These are phyloP conservation scores for Sceliomorpha sp. DNA, from an alignment of 2,888 invertebrate species.

Conservation along the genomic window DNA sequence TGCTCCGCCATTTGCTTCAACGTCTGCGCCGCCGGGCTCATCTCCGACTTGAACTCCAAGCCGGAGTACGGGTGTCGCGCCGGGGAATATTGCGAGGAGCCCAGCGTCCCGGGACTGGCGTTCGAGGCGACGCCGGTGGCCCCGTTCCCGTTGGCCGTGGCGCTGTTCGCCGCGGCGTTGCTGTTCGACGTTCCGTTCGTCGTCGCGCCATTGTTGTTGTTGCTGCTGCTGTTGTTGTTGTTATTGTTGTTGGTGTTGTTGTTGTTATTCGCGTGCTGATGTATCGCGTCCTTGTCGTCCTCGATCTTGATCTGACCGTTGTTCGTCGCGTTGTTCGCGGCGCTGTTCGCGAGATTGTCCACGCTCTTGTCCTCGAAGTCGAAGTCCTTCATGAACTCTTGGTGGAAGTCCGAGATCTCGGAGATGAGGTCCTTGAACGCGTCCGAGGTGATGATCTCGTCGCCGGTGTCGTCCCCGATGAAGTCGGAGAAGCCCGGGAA, in stretches of 20 bases:
- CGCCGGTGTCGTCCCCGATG: constrained; percentile 91
- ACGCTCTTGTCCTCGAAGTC: constrained; percentile 85
- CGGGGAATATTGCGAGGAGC: constrained; percentile 81
- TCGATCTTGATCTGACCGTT: constrained; percentile 77
- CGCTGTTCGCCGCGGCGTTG: constrained; percentile 69
- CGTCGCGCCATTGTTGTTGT: constrained; percentile 73
- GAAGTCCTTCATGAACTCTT: constrained; percentile 90
- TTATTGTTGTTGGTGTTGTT: constrained; percentile 40
- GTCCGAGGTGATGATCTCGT: constrained; percentile 87
- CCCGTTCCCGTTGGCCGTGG: constrained; percentile 62
- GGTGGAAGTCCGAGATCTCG: constrained; percentile 90
- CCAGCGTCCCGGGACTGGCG: constrained; percentile 77
- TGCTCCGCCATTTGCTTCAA: constrained; percentile 98
- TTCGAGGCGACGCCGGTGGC: constrained; percentile 61
- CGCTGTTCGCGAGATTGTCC: constrained; percentile 61
- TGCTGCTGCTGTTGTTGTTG: constrained; percentile 51
- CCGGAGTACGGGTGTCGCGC: constrained; percentile 81
- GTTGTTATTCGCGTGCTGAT: constrained; percentile 65
- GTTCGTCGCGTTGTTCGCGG: constrained; percentile 63
- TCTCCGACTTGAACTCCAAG: constrained; percentile 83
- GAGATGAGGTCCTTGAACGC: constrained; percentile 93
- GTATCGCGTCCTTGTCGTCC: constrained; percentile 75
- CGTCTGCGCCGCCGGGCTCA: constrained; percentile 96
- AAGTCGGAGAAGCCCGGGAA: constrained; percentile 90
- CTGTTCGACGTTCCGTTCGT: constrained; percentile 76